phyloP scores from a whole-genome alignment of 1,140 invertebrate genomes.

The Brachionus plicatilis region DNA sequence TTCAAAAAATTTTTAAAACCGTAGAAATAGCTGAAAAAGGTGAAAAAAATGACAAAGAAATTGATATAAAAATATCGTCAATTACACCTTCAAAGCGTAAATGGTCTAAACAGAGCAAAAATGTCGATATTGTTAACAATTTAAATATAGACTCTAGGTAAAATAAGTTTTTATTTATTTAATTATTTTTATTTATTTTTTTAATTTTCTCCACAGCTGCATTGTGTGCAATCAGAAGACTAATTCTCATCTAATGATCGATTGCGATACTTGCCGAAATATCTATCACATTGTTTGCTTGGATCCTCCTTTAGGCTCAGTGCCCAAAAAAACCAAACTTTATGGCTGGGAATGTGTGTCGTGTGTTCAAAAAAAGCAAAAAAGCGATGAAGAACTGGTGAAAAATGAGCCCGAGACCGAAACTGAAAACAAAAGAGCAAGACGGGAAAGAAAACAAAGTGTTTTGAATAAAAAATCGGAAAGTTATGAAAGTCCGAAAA shows the following conservation, averaged over 20 bases:
- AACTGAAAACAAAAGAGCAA: not conserved
- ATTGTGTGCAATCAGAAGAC: conserved; percentile 71
- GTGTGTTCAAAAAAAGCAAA: conserved; percentile 7
- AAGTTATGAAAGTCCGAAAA: not conserved
- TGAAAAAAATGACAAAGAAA: not conserved
- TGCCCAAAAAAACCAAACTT: conserved; percentile 65
- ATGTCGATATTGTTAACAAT: not conserved
- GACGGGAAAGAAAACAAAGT: not conserved
- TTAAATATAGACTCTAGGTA: not conserved
- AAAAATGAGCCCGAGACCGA: not conserved
- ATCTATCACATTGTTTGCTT: conserved; percentile 89
- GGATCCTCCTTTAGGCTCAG: conserved; percentile 78
- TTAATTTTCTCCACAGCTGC: not conserved
- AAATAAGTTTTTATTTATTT: too few species aligned
- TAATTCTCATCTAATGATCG: conserved; percentile 64
- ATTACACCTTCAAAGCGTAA: not conserved
- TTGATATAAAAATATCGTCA: not conserved
- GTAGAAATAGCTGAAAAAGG: not conserved
- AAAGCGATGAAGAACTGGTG: not conserved
- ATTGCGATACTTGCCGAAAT: conserved; percentile 85
- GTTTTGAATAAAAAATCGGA: not conserved
- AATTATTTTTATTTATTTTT: not conserved
- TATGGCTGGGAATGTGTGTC: conserved; percentile 37
- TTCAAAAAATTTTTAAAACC: not conserved
- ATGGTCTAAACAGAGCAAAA: not conserved